Base-by-base conservation (phyloP, 2,888 invertebrate species). In the Platypus cylindrus region DNA sequence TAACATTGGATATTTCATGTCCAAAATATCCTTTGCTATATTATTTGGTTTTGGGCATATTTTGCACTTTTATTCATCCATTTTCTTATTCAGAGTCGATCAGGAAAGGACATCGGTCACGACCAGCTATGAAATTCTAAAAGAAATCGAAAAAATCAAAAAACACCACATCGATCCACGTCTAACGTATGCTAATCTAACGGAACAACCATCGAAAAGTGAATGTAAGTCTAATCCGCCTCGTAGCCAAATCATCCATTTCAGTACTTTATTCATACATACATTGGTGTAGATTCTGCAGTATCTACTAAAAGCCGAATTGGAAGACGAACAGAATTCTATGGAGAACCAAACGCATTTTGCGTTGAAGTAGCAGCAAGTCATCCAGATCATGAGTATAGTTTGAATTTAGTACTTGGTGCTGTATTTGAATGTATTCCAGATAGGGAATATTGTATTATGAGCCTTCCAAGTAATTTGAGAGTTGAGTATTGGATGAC, bases 351-450 rank as follows among this genome's bases (percentile, higher is more conserved):
- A 1, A 77, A 77, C 50, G 78, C 75, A 0, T 75, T 78, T 47
- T 55, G 68, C 0, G 45, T 78, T 16, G 76, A 78, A 50, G 50
- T 78, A 13, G 71, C 73, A 38, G 71, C 71, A 3, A 64, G 70
- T 48, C 59, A 67, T 24, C 57, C 64, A 1, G 63, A 65, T 23
- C 68, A 71, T 41, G 71, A 73, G 41, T 66, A 69, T 47, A 55
- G 68, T 58, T 55, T 67, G 0, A 63, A 20, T n/a, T 24, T 12
- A 11, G 35, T 39, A 30, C 56, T 82, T 9, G 68, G 70, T 44
- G 73, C 73, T 1, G 70, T 76, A 1, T 82, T 80, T 54, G 73
- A 77, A 48, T 64, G 73, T 24, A 78, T 71, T 58, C 73, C 74
- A 2, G 60, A 71, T 3, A 64, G 66, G 16, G 78, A 82, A 29